A percentile compares a stretch with the other conserved stretches of the same genome.
Conservation (phyloP, 2,113 vertebrate genomes). For the Opisthocomus hoazin region DNA sequence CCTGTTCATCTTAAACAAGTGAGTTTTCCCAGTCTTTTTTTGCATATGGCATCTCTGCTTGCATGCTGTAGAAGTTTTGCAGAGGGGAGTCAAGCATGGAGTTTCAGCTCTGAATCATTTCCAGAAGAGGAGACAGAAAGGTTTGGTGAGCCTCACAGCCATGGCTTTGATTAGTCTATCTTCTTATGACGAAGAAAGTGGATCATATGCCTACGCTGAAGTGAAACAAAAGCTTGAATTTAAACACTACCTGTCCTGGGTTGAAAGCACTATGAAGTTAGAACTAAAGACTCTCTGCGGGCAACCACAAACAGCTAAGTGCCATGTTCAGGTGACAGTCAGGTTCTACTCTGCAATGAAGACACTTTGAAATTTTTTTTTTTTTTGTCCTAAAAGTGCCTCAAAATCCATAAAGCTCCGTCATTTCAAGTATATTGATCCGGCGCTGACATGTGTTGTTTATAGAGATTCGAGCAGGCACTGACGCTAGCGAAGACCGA, state of each 20-base stretch:
- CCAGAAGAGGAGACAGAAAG: background rate
- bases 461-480: background rate
- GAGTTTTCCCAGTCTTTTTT: background rate
- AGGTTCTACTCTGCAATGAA: background rate
- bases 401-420: conserved; percentile 41
- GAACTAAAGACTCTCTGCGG: background rate
- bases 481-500: background rate
- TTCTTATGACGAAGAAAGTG: background rate
- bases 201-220: background rate
- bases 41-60: background rate
- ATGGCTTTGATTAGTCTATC: background rate
- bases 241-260: background rate
- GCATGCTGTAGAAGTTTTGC: background rate
- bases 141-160: background rate
- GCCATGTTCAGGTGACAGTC: background rate
- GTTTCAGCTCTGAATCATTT: background rate
- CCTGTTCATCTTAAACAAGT: background rate
- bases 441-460: conserved; percentile 32
- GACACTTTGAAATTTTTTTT: background rate
- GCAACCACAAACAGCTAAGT: background rate
- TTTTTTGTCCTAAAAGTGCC: background rate
- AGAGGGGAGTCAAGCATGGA: background rate
- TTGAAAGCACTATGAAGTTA: background rate
- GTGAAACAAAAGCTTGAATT: background rate
- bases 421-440: conserved; percentile 47